A percentile compares a stretch with the other conserved stretches of the same genome.
Conservation (phyloP, 2,113 vertebrate genomes). For the Prunella fulvescens region DNA sequence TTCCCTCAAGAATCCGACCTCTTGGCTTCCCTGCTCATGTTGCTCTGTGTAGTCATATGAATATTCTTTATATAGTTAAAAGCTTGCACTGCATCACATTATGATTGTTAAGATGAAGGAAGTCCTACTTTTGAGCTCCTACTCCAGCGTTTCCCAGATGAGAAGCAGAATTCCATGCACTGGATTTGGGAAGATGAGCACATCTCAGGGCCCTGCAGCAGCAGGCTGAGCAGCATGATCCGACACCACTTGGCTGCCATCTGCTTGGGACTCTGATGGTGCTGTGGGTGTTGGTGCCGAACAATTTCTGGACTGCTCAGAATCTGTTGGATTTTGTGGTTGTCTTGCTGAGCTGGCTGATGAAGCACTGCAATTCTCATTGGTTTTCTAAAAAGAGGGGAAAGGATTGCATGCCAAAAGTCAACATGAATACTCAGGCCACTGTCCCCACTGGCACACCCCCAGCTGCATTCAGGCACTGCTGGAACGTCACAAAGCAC, state of each 20-base stretch:
- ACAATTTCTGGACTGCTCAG: conserved; percentile 27
- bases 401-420: neutral
- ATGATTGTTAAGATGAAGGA: conserved; percentile 40
- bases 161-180: conserved; percentile 68
- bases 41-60: conserved; percentile 43
- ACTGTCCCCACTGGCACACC: neutral
- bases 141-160: conserved; percentile 28
- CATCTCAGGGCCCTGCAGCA: conserved; percentile 46
- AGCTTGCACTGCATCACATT: conserved; percentile 54
- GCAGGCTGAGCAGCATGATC: neutral
- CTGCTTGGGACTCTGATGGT: conserved; percentile 35
- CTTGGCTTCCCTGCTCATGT: conserved; percentile 3
- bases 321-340: neutral
- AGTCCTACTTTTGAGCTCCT: conserved; percentile 55
- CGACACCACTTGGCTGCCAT: neutral
- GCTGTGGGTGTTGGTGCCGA: conserved; percentile 39
- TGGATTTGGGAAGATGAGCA: neutral
- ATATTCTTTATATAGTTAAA: conserved; percentile 62
- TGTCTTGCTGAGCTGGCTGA: conserved; percentile 27
- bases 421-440: neutral
- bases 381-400: conserved; percentile 63
- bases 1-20: neutral
- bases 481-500: neutral
- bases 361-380: conserved; percentile 52
- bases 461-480: conserved; percentile 8